These are phyloP conservation scores for Tetrax tetrax DNA, from an alignment of 2,113 vertebrate genomes.

Conservation along the genomic window DNA sequence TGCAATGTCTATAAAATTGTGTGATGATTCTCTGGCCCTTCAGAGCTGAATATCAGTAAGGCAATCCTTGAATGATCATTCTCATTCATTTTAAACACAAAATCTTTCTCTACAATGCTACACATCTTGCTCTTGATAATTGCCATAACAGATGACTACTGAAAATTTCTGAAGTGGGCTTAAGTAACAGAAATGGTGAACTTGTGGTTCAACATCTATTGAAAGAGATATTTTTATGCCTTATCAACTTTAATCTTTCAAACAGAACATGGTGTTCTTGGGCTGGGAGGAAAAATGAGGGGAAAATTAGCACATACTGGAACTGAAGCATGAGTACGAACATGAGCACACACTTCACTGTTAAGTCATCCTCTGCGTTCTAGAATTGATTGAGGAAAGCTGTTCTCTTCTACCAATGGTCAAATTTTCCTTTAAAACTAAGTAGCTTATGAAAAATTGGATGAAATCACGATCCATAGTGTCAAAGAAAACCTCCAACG, in stretches of 20 bases:
- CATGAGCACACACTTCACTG: neutral
- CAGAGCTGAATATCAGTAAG: neutral
- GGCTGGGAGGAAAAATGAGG: neutral
- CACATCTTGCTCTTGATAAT: neutral
- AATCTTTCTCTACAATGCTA: neutral
- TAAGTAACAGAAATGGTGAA: neutral
- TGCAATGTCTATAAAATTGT: neutral
- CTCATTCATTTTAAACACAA: neutral
- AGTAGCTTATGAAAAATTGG: neutral
- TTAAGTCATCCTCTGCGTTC: neutral
- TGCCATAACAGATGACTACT: neutral
- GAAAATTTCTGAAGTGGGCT: neutral
- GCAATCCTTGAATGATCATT: neutral
- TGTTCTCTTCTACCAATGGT: slow-evolving; percentile 13
- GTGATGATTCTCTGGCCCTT: neutral
- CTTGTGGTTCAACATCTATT: neutral
- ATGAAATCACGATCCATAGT: neutral
- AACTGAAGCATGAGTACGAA: neutral
- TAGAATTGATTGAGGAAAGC: neutral
- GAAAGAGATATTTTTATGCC: neutral
- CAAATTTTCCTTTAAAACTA: slow-evolving; percentile 54
- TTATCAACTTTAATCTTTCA: neutral
- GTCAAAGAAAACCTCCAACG: neutral
- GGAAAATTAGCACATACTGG: neutral
- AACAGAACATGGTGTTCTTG: neutral